These are phyloP conservation scores for Pandemis heparana DNA, from an alignment of 2,888 invertebrate species.

Conservation along the genomic window DNA sequence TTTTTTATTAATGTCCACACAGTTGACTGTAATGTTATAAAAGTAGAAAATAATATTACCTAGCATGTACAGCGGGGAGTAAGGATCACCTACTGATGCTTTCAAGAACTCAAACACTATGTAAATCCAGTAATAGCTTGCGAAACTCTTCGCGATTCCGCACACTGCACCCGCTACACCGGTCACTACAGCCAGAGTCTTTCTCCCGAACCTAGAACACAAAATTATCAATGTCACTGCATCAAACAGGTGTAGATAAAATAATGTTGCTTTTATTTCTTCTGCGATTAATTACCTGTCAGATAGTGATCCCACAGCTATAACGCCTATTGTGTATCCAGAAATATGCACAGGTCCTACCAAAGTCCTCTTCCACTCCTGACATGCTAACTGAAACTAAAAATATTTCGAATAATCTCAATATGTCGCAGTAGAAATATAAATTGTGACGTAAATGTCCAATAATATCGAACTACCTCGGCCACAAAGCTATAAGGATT, in stretches of 20 bases:
- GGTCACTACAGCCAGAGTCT: slow-evolving; percentile 51
- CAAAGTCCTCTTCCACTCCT: slow-evolving; percentile 88
- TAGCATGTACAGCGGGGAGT: slow-evolving; percentile 55
- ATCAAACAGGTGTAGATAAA: too few relatives aligned
- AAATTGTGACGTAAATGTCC: neutral
- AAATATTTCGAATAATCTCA: slow-evolving; percentile 21
- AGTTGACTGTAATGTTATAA: neutral
- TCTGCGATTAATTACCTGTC: slow-evolving; percentile 79
- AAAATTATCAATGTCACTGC: neutral
- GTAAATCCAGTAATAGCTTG: slow-evolving; percentile 53
- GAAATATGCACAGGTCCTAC: slow-evolving; percentile 88
- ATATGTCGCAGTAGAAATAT: neutral
- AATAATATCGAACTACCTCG: slow-evolving; percentile 47
- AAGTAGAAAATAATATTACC: slow-evolving; percentile 45
- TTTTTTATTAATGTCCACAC: neutral
- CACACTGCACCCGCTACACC: slow-evolving; percentile 53
- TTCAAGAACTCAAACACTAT: slow-evolving; percentile 55
- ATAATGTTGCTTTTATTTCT: too few relatives aligned
- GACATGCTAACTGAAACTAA: slow-evolving; percentile 86
- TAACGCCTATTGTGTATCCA: slow-evolving; percentile 87
- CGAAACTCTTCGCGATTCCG: slow-evolving; percentile 53
- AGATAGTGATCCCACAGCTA: slow-evolving; percentile 87
- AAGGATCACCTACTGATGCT: slow-evolving; percentile 56
- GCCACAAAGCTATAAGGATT: slow-evolving; percentile 53
- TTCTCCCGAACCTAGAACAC: slow-evolving; percentile 52